phyloP scores from a whole-genome alignment of 2,888 invertebrate species.

The Rotaria magnacalcarata region DNA sequence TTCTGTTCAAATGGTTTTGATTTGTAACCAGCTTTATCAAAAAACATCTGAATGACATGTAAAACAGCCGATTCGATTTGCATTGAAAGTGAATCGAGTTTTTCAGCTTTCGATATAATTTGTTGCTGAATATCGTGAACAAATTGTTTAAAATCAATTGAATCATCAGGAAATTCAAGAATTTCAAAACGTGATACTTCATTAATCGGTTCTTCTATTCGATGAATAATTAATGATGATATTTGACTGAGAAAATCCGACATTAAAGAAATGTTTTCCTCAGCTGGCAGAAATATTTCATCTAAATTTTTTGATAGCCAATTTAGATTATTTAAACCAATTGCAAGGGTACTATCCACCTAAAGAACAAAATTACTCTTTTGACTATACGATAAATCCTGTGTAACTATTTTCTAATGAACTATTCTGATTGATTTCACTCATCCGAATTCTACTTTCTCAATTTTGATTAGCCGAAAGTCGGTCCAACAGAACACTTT shows the following conservation, averaged over 20 bases:
- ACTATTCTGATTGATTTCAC: too few species aligned
- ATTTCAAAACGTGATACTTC: slow-evolving; percentile 11
- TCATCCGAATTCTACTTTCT: too few species aligned
- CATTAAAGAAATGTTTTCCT: neutral
- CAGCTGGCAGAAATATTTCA: slow-evolving; percentile 10
- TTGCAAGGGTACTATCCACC: neutral
- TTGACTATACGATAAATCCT: neutral
- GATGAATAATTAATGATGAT: neutral
- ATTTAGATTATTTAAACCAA: neutral
- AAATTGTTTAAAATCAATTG: slow-evolving; percentile 25
- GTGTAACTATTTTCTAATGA: neutral
- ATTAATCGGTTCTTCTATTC: neutral
- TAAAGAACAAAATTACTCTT: neutral
- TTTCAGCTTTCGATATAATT: neutral
- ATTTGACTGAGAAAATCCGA: slow-evolving; percentile 15
- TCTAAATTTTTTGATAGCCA: slow-evolving; percentile 13
- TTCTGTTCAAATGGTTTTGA: neutral
- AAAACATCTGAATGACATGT: neutral
- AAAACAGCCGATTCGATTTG: neutral
- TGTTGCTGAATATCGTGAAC: neutral
- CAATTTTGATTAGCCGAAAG: too few species aligned
- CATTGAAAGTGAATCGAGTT: slow-evolving; percentile 1
- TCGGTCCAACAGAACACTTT: too few species aligned
- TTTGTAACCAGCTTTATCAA: neutral
- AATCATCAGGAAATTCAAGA: neutral